Conservation (phyloP, 2,888 invertebrate genomes). For the Hydraecia micacea region DNA sequence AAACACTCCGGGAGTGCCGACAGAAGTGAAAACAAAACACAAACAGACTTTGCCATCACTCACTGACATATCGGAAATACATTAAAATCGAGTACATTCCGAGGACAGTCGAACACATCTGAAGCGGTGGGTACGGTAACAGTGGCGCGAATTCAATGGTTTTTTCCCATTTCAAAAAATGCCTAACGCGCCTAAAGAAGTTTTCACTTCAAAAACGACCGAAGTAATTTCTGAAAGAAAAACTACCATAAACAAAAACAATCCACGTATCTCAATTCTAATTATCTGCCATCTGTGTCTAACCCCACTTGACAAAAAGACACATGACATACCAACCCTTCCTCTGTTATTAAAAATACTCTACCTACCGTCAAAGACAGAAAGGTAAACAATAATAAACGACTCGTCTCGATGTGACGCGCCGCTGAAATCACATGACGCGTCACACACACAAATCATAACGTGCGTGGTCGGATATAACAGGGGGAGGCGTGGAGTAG, state of each 20-base stretch:
- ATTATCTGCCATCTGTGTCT: slow-evolving; percentile 22
- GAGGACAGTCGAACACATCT: too few relatives aligned
- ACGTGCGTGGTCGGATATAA: slow-evolving; percentile 2
- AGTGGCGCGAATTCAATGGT: too few relatives aligned
- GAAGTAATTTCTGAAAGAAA: background rate
- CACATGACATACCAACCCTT: slow-evolving; percentile 38
- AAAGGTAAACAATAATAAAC: slow-evolving; percentile 84
- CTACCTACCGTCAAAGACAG: slow-evolving; percentile 64
- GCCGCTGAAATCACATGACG: slow-evolving; percentile 87
- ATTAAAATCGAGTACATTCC: too few relatives aligned
- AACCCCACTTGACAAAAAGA: slow-evolving; percentile 28
- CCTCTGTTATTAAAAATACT: slow-evolving; percentile 64
- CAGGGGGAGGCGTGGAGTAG: background rate
- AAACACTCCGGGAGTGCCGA: too few relatives aligned
- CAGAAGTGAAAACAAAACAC: too few relatives aligned
- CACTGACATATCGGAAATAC: too few relatives aligned
- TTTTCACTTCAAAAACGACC: too few relatives aligned
- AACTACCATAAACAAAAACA: background rate
- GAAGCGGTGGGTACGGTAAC: too few relatives aligned
- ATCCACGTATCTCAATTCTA: slow-evolving; percentile 9
- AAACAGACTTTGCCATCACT: too few relatives aligned
- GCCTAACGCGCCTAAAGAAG: too few relatives aligned
- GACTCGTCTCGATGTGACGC: slow-evolving; percentile 81
- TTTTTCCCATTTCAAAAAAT: too few relatives aligned
- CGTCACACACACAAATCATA: slow-evolving; percentile 36